Base-by-base conservation (phyloP, 2,888 invertebrate species). In the Tuta absoluta region DNA sequence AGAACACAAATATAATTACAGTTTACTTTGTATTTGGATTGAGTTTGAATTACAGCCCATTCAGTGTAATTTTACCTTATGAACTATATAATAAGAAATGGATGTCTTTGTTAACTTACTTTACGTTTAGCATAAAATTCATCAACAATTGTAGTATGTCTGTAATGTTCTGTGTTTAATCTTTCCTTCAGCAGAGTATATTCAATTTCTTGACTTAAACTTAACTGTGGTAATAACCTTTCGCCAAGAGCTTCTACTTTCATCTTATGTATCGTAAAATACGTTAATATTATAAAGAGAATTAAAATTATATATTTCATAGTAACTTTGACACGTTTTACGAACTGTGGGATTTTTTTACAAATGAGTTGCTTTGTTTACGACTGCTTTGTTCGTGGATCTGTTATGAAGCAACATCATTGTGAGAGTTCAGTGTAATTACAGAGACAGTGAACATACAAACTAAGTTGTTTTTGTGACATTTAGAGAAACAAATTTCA, bases 151-250 rank as follows among this genome's bases (percentile, higher is more conserved):
- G 5, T 17, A 1, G 19, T 3, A 23, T 51, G 51, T 12, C 19
- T 51, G 1, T 11, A 23, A 51, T 19, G 19, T 19, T 51, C 51
- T 17, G 7, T 5, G 12, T 51, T 51, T 1, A 10, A 19, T 23
- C 51, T 21, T 51, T 51, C 51, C 12, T 51, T 19, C 1, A 51
- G 23, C 51, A 51, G 11, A 2, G 51, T 51, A 7, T 23, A 51
- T 51, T 51, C 51, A 10, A 51, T 51, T 51, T 51, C 51, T 23
- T 51, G 17, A 11, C 51, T 51, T 8, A 51, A 23, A 19, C 23
- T 51, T 7, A 51, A 23, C 12, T 49, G 19, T 21, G 21, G 19
- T 11, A 21, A 24, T 12, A 38, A 8, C 8, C 8, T 10, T 38
- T 38, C 11, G 8, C 38, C 38, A 38, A 12, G 38, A 8, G 8